Percentiles rank a stretch among this genome's conserved stretches.
Evolutionary conservation across 2,113 vertebrate genomes (phyloP).

Genomic region (Ctenodactylus gundi): DNA sequence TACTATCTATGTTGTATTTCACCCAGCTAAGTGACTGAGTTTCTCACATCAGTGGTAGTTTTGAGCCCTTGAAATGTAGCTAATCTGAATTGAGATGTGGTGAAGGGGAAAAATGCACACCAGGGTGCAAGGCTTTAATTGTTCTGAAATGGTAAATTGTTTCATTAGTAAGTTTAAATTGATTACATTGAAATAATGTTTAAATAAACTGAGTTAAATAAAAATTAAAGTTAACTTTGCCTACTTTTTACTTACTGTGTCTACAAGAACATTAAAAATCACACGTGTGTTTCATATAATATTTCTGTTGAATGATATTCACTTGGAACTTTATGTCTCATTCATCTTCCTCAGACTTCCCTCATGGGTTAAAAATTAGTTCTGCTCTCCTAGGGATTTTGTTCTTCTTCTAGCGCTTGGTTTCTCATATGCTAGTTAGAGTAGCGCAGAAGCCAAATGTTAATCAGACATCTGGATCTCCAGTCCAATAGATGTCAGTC

Average conservation of each 20-base stretch:
- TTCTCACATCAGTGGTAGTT: neutral
- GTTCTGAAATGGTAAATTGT: neutral
- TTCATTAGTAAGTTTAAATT: constrained; percentile 3
- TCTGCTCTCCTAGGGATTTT: neutral
- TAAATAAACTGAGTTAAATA: neutral
- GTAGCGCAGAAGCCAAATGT: neutral
- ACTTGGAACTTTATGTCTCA: neutral
- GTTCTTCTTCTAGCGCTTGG: neutral
- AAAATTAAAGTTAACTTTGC: neutral
- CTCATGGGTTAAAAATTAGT: neutral
- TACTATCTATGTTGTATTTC: neutral
- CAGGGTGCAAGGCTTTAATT: neutral
- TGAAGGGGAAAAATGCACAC: neutral
- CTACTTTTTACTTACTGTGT: neutral
- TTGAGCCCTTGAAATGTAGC: neutral
- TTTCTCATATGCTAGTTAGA: neutral
- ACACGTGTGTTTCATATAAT: neutral
- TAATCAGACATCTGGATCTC: constrained; percentile 31
- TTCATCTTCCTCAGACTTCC: neutral
- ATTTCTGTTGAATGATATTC: neutral
- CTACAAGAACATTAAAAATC: constrained; percentile 15
- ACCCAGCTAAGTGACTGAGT: neutral
- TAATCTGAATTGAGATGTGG: neutral
- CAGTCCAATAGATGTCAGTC: neutral
- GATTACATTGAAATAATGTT: neutral